A percentile compares a stretch with the other conserved stretches of the same genome.
These are phyloP conservation scores for Acrossocheilus wenchowensis DNA, from an alignment of 2,797 vertebrate species.

Conservation along the genomic window DNA sequence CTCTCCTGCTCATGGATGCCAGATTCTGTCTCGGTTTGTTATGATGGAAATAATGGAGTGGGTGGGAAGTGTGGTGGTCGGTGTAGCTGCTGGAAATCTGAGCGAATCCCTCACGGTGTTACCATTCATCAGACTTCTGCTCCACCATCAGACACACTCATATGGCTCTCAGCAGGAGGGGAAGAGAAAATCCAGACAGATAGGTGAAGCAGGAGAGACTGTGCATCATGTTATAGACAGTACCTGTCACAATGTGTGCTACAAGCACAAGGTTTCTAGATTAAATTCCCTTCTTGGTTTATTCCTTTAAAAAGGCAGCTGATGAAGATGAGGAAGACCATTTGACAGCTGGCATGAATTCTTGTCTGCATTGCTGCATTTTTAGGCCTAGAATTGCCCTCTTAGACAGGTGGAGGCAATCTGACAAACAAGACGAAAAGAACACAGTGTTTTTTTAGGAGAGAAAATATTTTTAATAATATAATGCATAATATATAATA, in stretches of 20 bases:
- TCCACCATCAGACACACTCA: slow-evolving; percentile 33
- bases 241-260: slow-evolving; percentile 1
- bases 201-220: slow-evolving; percentile 1
- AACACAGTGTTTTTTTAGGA: not conserved
- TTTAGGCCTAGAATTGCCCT: not conserved
- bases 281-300: slow-evolving; percentile 1
- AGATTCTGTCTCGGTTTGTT: not conserved
- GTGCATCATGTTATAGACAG: slow-evolving; percentile 21
- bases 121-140: slow-evolving; percentile 48
- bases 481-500: not conserved
- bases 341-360: not conserved
- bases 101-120: slow-evolving; percentile 39
- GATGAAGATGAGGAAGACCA: slow-evolving; percentile 26
- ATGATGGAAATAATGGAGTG: slow-evolving; percentile 31
- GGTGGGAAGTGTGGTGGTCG: slow-evolving; percentile 8
- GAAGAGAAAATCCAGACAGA: slow-evolving; percentile 17
- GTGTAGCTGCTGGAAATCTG: slow-evolving; percentile 26
- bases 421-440: not conserved
- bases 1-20: slow-evolving; percentile 11
- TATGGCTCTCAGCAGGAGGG: slow-evolving; percentile 17
- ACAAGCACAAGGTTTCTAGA: slow-evolving; percentile 15
- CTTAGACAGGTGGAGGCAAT: not conserved
- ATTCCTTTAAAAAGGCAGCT: not conserved
- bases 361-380: not conserved
- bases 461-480: not conserved